phyloP scores from a whole-genome alignment of 2,797 vertebrate genomes.

The Manis javanica region DNA sequence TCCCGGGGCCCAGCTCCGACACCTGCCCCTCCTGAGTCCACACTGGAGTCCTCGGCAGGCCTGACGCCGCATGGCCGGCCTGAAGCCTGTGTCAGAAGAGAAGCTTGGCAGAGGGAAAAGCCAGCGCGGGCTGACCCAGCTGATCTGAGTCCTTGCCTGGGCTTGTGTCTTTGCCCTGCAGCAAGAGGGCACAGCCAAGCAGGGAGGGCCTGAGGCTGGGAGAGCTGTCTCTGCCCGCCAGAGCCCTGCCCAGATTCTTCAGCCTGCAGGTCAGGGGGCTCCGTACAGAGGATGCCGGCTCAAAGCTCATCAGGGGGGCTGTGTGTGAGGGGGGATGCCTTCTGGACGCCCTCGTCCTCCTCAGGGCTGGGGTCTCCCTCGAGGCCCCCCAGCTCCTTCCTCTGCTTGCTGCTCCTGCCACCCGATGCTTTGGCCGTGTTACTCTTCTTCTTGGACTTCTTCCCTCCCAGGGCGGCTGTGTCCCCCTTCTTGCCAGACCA shows the following conservation, averaged over 20 bases:
- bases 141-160: not conserved
- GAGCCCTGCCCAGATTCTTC: not conserved
- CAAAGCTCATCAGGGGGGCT: constrained; percentile 86
- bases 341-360: constrained; percentile 89
- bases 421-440: constrained; percentile 78
- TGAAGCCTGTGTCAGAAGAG: not conserved
- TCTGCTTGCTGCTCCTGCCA: constrained; percentile 60
- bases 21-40: not conserved
- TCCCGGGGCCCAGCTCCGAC: not conserved
- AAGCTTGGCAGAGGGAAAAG: not conserved
- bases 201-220: not conserved
- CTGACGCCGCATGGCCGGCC: accelerated
- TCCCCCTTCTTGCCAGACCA: constrained; percentile 93
- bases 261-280: not conserved
- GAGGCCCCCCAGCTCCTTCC: constrained; percentile 71
- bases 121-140: not conserved
- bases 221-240: not conserved
- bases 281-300: not conserved
- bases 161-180: not conserved
- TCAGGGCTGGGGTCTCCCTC: constrained; percentile 60
- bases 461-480: constrained; percentile 86
- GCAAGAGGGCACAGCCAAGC: not conserved
- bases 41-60: not conserved
- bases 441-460: constrained; percentile 90
- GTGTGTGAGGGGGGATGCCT: constrained; percentile 87